Conservation (phyloP, 2,113 vertebrate genomes). For the Talpa occidentalis region DNA sequence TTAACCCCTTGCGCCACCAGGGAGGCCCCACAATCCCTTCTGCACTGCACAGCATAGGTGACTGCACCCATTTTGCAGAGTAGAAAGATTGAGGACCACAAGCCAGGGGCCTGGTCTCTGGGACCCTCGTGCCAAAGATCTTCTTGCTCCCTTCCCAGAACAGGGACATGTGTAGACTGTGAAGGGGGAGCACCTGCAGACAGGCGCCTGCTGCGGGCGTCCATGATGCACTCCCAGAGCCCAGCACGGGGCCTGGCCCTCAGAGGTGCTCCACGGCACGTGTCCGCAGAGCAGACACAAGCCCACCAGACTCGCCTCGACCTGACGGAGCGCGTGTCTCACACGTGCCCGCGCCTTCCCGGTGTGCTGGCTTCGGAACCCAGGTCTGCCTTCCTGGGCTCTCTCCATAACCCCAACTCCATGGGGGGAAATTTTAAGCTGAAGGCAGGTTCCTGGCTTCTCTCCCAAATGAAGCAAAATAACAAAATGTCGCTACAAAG, state of each 20-base stretch:
- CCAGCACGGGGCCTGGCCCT: not conserved
- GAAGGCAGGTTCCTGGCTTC: not conserved
- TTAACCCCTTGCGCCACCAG: no score
- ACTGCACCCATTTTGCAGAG: conserved; percentile 1
- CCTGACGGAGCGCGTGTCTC: not conserved
- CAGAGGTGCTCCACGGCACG: not conserved
- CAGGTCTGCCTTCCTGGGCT: not conserved
- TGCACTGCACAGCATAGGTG: not conserved
- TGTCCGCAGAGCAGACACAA: no score
- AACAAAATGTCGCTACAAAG: not conserved
- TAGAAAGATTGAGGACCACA: not conserved
- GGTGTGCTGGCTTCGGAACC: not conserved
- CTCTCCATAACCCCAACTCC: not conserved
- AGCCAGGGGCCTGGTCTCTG: not conserved
- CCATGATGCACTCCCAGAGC: not conserved
- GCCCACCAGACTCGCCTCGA: not conserved
- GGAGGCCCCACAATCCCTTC: not conserved
- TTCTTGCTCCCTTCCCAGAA: not conserved
- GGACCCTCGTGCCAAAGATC: not conserved
- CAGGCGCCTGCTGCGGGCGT: not conserved
- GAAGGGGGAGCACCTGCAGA: not conserved
- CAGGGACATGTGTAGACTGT: not conserved
- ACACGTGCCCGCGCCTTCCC: no score
- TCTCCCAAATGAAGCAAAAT: not conserved
- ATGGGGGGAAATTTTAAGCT: not conserved